Conservation (phyloP, 2,797 vertebrate species). For the Bradypodion ventrale region DNA sequence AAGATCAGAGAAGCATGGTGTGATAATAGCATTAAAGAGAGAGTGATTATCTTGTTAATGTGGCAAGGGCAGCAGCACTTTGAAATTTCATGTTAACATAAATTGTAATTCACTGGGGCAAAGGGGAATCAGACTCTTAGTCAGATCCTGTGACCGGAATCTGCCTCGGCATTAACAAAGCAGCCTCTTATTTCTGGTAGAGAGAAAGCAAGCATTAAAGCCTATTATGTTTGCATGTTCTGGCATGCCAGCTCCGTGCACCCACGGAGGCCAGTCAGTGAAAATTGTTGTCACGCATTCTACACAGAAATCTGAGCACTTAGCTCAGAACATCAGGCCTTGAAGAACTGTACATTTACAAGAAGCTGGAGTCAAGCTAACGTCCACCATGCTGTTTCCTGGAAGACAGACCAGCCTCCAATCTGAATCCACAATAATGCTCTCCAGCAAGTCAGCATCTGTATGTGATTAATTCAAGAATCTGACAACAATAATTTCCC, state of each 20-base stretch:
- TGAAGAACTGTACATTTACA: background rate
- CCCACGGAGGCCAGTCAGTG: background rate
- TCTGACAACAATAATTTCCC: background rate
- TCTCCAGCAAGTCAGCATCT: background rate
- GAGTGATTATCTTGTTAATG: slow-evolving; percentile 1
- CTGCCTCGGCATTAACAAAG: background rate
- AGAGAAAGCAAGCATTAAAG: background rate
- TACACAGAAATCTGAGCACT: background rate
- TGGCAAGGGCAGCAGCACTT: background rate
- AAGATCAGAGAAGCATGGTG: background rate
- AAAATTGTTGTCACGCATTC: background rate
- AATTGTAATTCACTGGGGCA: no score
- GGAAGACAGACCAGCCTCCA: background rate
- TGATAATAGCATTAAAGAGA: background rate
- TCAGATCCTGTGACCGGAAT: background rate
- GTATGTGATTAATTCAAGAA: background rate
- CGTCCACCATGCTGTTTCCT: background rate
- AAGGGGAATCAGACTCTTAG: no score
- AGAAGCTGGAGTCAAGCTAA: background rate
- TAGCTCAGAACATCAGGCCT: background rate
- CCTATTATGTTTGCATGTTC: background rate
- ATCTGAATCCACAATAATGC: background rate
- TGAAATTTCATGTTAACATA: background rate
- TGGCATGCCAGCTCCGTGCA: background rate
- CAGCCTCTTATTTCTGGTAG: background rate